A percentile compares a stretch with the other conserved stretches of the same genome.
Conservation (phyloP, 1,140 invertebrate genomes). For the Magallana ariakensis region DNA sequence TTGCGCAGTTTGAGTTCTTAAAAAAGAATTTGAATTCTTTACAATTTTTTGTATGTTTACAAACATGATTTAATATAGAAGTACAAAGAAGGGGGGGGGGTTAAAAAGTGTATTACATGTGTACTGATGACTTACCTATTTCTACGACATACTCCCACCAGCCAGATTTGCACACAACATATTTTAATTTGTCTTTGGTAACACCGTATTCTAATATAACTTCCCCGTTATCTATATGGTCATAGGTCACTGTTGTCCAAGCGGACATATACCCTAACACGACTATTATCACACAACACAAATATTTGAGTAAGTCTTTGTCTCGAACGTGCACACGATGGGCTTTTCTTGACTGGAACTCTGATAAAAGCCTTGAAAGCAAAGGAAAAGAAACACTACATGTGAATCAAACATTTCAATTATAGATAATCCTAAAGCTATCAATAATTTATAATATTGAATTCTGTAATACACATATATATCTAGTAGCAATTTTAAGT, state of each 20-base stretch:
- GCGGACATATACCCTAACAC: conserved; percentile 91
- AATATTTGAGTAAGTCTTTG: conserved; percentile 90
- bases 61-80: too few relatives aligned
- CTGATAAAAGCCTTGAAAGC: conserved; percentile 81
- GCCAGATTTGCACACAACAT: conserved; percentile 87
- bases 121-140: conserved; percentile 80
- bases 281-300: conserved; percentile 87
- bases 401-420: too few relatives aligned
- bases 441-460: too few relatives aligned
- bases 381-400: too few relatives aligned
- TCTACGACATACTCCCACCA: conserved; percentile 95
- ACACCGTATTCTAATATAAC: conserved; percentile 79
- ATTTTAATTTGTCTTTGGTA: conserved; percentile 79
- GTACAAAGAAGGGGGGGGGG: background rate
- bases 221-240: conserved; percentile 71
- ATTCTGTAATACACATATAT: too few relatives aligned
- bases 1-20: too few relatives aligned
- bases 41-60: too few relatives aligned
- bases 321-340: conserved; percentile 92
- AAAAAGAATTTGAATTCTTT: too few relatives aligned
- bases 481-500: too few relatives aligned
- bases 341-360: conserved; percentile 91
- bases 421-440: too few relatives aligned
- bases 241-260: conserved; percentile 86
- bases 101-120: conserved; percentile 30